Conservation (phyloP, 2,797 vertebrate species). For the Mormyrops boulengeri region DNA sequence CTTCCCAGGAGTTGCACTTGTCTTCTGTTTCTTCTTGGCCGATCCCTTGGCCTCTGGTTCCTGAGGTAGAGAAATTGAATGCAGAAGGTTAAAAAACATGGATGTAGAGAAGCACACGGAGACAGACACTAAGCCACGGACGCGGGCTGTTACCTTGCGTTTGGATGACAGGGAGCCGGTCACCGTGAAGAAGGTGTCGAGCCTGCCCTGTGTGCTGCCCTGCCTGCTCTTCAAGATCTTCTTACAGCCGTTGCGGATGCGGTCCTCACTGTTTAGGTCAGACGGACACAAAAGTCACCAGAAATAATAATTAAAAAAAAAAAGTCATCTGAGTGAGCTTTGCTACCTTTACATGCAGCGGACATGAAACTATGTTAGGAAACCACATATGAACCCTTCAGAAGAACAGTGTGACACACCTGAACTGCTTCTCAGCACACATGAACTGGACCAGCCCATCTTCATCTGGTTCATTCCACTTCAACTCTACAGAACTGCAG, state of each 20-base stretch:
- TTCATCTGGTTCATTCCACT: constrained; percentile 83
- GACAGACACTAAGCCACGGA: not conserved
- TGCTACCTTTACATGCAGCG: not conserved
- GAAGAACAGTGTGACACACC: constrained; percentile 35
- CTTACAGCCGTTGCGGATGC: constrained; percentile 78
- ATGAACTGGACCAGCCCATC: constrained; percentile 78
- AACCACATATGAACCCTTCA: not conserved
- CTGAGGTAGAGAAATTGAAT: constrained; percentile 35
- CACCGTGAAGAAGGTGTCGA: constrained; percentile 91
- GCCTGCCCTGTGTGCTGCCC: constrained; percentile 87
- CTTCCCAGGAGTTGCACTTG: constrained; percentile 55
- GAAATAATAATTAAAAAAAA: not conserved
- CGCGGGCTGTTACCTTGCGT: constrained; percentile 64
- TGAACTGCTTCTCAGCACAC: constrained; percentile 92
- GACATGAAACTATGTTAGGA: not conserved
- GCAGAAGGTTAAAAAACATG: not conserved
- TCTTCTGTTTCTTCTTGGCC: constrained; percentile 84
- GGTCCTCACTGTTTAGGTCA: constrained; percentile 68
- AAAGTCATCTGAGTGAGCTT: not conserved
- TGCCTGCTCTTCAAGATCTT: constrained; percentile 85
- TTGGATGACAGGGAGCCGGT: constrained; percentile 91
- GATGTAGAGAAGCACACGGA: not conserved
- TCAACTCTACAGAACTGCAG: constrained; percentile 68
- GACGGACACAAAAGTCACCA: not conserved
- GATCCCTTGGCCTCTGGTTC: constrained; percentile 75